Base-by-base conservation (phyloP, 2,888 invertebrate genomes). In the Galerucella calmariensis region DNA sequence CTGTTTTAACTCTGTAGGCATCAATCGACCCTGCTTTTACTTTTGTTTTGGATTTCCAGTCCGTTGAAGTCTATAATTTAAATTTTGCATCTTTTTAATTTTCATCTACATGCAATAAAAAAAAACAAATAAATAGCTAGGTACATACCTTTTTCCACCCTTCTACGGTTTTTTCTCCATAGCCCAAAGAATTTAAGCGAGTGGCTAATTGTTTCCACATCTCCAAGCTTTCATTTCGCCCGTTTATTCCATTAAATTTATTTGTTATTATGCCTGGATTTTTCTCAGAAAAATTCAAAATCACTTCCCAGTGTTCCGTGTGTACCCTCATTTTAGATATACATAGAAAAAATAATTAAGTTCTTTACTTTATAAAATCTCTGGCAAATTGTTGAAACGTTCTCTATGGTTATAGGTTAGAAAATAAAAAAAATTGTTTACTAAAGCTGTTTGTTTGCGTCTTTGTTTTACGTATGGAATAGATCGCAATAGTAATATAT, bases 271-370 rank as follows among this genome's bases (percentile, higher is more conserved):
- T 69, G 24, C n/a, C 10, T 10, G 69, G 69, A 44, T 69, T 53
- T 59, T 69, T 53, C 35, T 59, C 69, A 58, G 41, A 24, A 69
- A 69, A 69, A 69, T 69, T 44, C 59, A 69, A 69, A 58, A 69
- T 58, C 12, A 69, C 35, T 41, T 53, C 44, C 69, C 69, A 69
- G 20, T 35, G 6, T 6, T 35, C 35, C 27, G 56, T 11, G 10
- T 69, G 27, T 51, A 69, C 41, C 41, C 69, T 41, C 61, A 59
- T 69, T 46, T 46, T 46, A 46, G 46, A 6, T 46, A 46, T 46
- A 46, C 12, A 27, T 27, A 27, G 27, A 27, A 46, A 6, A 46
- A 46, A 46, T 3, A 46, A 3, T 10, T 4, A 12, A 12, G 46
- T 11, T 46, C 9, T 46, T 8, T 46, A 46, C 11, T 46, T 46